A percentile compares a stretch with the other conserved stretches of the same genome.
Conservation (phyloP, 2,113 vertebrate species). For the Phaethornis superciliosus region DNA sequence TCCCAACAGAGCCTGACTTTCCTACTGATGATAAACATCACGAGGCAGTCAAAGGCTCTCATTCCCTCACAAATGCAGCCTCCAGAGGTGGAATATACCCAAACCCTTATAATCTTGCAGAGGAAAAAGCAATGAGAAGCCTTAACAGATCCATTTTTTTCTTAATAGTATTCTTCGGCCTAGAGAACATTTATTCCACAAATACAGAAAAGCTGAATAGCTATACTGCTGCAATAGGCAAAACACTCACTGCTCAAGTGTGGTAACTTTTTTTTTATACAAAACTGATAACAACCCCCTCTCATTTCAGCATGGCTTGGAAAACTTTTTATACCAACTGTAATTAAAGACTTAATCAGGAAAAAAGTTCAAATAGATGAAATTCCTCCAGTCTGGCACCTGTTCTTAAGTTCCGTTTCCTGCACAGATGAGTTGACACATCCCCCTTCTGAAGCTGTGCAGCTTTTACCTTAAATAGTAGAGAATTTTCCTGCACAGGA, state of each 20-base stretch:
- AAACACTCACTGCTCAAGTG: neutral
- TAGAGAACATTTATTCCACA: neutral
- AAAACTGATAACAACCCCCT: too few relatives aligned
- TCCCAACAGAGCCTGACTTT: neutral
- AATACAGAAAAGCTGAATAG: neutral
- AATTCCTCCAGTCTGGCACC: neutral
- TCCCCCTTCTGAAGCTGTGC: neutral
- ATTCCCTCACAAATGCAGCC: neutral
- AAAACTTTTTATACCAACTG: neutral
- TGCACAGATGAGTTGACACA: neutral
- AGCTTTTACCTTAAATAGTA: neutral
- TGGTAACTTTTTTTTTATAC: neutral
- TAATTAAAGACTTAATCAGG: neutral
- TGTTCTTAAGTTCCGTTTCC: neutral
- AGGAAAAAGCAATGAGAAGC: neutral
- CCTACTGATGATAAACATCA: neutral
- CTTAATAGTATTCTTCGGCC: neutral
- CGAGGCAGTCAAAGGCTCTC: accelerated
- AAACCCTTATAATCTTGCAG: neutral
- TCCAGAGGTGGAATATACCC: neutral
- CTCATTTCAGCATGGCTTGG: neutral
- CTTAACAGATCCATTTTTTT: neutral
- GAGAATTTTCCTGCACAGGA: neutral
- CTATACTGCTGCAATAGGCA: neutral
- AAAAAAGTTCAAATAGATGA: neutral